phyloP scores from a whole-genome alignment of 2,113 vertebrate genomes.

The Chaetops frenatus region DNA sequence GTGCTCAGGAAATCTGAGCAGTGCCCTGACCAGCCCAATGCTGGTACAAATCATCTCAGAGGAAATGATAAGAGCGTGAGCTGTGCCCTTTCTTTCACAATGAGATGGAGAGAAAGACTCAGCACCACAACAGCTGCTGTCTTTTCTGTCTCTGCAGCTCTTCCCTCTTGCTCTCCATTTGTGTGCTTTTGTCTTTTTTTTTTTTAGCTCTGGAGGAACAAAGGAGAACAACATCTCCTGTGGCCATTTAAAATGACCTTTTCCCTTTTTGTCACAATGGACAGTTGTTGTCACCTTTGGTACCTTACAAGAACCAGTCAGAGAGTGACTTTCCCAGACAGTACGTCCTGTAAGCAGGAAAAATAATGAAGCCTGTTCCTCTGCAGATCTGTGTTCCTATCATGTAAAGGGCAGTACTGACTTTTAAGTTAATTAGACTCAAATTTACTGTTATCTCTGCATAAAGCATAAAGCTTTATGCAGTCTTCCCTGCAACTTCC shows the following conservation, averaged over 20 bases:
- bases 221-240: conserved; percentile 21
- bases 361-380: conserved; percentile 44
- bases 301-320: not conserved
- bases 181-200: not conserved
- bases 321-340: not conserved
- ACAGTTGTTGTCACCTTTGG: not conserved
- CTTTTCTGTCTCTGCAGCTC: not conserved
- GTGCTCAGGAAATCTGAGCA: not conserved
- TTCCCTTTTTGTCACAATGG: conserved; percentile 8
- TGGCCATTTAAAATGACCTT: conserved; percentile 41
- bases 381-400: conserved; percentile 31
- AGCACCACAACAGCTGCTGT: not conserved
- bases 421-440: conserved; percentile 48
- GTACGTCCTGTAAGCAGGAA: not conserved
- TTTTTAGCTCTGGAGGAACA: not conserved
- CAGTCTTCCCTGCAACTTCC: not conserved
- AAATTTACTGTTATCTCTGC: conserved; percentile 11
- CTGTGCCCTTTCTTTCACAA: conserved; percentile 4
- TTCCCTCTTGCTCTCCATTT: not conserved
- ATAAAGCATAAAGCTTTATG: conserved; percentile 2
- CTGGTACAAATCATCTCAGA: not conserved
- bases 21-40: not conserved
- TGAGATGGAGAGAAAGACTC: conserved; percentile 16
- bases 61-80: not conserved
- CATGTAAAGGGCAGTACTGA: conserved; percentile 43